These are phyloP conservation scores for Phoronis australis DNA, from an alignment of 2,888 invertebrate species.

Conservation along the genomic window DNA sequence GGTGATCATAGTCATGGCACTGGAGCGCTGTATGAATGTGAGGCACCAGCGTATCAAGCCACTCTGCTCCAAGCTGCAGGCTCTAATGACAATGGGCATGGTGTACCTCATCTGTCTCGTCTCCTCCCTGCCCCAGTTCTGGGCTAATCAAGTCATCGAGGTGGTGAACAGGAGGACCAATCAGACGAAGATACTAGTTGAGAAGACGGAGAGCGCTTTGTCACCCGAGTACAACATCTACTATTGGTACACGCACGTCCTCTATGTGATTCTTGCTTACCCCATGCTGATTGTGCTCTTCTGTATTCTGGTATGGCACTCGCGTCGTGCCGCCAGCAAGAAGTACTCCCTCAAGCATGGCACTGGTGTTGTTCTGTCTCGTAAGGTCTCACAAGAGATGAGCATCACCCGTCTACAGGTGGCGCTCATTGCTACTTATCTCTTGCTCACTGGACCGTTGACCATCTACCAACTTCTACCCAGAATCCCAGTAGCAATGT, in stretches of 20 bases:
- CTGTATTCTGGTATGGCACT: constrained; percentile 28
- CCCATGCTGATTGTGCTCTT: constrained; percentile 31
- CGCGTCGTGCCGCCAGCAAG: constrained; percentile 26
- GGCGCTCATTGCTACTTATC: constrained; percentile 31
- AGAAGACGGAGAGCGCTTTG: constrained; percentile 25
- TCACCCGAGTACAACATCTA: constrained; percentile 39
- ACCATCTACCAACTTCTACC: too few species aligned
- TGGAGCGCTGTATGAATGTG: constrained; percentile 38
- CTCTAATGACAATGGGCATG: constrained; percentile 35
- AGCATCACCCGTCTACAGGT: constrained; percentile 34
- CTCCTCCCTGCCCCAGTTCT: constrained; percentile 43
- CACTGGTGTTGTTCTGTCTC: constrained; percentile 29
- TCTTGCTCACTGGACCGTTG: constrained; percentile 37
- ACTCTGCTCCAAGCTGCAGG: constrained; percentile 34
- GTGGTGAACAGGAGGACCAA: constrained; percentile 22
- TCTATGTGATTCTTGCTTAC: constrained; percentile 41
- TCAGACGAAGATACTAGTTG: constrained; percentile 22
- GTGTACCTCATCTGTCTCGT: constrained; percentile 40
- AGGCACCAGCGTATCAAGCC: constrained; percentile 29
- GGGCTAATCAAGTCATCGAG: constrained; percentile 36
- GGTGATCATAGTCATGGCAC: constrained; percentile 40
- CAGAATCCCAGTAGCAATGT: too few species aligned
- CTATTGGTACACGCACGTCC: constrained; percentile 44
- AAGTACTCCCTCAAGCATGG: constrained; percentile 21
- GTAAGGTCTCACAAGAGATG: constrained; percentile 36